A percentile compares a stretch with the other conserved stretches of the same genome.
Evolutionary conservation across 2,113 vertebrate genomes (phyloP).

Genomic region (Zosterops japonicus): DNA sequence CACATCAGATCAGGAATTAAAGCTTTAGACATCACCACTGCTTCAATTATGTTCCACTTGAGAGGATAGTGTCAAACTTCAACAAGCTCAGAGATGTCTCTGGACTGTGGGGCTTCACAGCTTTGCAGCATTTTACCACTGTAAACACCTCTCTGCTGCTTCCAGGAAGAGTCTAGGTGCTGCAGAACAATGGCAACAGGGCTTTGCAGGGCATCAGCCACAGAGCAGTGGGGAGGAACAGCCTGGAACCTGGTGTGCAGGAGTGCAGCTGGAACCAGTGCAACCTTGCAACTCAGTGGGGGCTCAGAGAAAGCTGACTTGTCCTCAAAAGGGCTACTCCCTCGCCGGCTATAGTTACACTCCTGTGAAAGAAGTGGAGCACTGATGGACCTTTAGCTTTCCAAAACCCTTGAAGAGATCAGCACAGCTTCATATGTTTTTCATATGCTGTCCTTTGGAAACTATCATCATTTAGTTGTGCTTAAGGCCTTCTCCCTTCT

Average conservation of each 20-base stretch:
- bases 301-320: rapidly evolving
- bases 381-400: neutral
- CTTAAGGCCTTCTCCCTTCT: neutral
- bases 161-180: neutral
- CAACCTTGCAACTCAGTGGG: rapidly evolving
- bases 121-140: neutral
- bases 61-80: neutral
- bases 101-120: neutral
- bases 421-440: rapidly evolving
- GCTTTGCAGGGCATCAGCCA: neutral
- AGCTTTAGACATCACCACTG: neutral
- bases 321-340: neutral
- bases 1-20: neutral
- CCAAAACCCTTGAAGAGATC: neutral
- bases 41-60: neutral
- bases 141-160: neutral
- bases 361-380: neutral
- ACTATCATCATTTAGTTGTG: neutral
- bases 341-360: rapidly evolving
- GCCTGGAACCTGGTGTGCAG: neutral
- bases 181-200: neutral
- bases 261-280: neutral
- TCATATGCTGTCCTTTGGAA: neutral
- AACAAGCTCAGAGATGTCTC: neutral
- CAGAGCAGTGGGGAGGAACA: neutral